phyloP scores from a whole-genome alignment of 2,888 invertebrate species.

The Diachrysia chrysitis region DNA sequence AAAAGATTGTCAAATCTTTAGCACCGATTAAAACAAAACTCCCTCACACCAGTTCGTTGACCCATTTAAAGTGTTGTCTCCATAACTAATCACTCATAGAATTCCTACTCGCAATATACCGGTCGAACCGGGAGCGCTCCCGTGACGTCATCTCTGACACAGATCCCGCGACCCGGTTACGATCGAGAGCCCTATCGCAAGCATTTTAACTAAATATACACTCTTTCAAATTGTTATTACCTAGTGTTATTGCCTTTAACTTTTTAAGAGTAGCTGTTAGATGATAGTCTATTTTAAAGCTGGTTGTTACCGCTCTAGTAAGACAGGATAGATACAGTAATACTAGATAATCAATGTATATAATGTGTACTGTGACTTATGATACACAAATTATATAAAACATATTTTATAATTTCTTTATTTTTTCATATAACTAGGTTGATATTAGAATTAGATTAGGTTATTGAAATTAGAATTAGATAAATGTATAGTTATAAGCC shows the following conservation, averaged over 20 bases:
- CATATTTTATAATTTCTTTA: too few species aligned
- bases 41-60: slow-evolving; percentile 52
- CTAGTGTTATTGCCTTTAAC: slow-evolving; percentile 28
- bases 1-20: slow-evolving; percentile 35
- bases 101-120: slow-evolving; percentile 53
- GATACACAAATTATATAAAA: too few species aligned
- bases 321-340: too few species aligned
- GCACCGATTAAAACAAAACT: slow-evolving; percentile 43
- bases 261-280: slow-evolving; percentile 26
- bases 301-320: too few species aligned
- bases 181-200: slow-evolving; percentile 57
- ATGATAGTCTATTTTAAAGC: slow-evolving; percentile 19
- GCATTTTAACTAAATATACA: slow-evolving; percentile 58
- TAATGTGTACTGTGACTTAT: too few species aligned
- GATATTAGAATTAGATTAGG: too few species aligned
- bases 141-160: slow-evolving; percentile 76
- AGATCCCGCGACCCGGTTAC: slow-evolving; percentile 68
- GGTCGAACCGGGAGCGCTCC: slow-evolving; percentile 10
- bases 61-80: slow-evolving; percentile 57
- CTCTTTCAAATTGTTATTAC: slow-evolving; percentile 53
- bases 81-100: slow-evolving; percentile 60
- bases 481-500: too few species aligned
- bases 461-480: too few species aligned
- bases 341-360: too few species aligned
- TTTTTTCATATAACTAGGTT: too few species aligned